Conservation (phyloP, 2,113 vertebrate genomes). For the Okapia johnstoni region DNA sequence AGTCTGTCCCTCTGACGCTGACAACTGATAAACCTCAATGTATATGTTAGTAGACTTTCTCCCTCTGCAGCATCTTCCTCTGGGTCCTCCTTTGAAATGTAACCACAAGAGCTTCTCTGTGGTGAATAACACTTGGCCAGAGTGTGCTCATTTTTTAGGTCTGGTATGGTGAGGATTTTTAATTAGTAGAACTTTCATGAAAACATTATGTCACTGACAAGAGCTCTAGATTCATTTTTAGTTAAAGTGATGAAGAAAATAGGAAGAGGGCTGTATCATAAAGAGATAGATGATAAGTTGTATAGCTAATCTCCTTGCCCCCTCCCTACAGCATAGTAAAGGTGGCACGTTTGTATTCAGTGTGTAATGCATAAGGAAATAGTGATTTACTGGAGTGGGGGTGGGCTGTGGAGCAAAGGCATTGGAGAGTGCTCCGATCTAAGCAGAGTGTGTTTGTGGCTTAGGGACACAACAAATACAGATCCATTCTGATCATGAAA, state of each 20-base stretch:
- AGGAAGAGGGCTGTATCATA: conserved; percentile 28
- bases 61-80: conserved; percentile 41
- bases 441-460: conserved; percentile 56
- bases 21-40: conserved; percentile 60
- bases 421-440: conserved; percentile 22
- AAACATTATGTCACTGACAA: conserved; percentile 67
- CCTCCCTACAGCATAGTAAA: neutral
- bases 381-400: conserved; percentile 22
- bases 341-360: conserved; percentile 45
- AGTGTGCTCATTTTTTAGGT: conserved; percentile 62
- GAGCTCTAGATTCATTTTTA: conserved; percentile 35
- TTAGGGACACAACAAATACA: conserved; percentile 35
- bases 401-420: neutral
- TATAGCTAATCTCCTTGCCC: conserved; percentile 6
- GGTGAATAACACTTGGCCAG: conserved; percentile 61
- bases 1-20: neutral
- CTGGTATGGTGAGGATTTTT: conserved; percentile 68
- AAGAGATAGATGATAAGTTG: conserved; percentile 28
- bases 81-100: conserved; percentile 47
- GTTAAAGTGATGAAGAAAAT: conserved; percentile 27
- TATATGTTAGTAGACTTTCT: conserved; percentile 47
- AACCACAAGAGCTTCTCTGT: conserved; percentile 73
- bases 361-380: conserved; percentile 17
- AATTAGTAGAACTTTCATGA: conserved; percentile 75
- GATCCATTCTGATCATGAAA: conserved; percentile 35